Evolutionary conservation across 2,797 vertebrate genomes (phyloP), one percentile per base, ranked within the genome.

Genomic region (Malacoctenus gilli): DNA sequence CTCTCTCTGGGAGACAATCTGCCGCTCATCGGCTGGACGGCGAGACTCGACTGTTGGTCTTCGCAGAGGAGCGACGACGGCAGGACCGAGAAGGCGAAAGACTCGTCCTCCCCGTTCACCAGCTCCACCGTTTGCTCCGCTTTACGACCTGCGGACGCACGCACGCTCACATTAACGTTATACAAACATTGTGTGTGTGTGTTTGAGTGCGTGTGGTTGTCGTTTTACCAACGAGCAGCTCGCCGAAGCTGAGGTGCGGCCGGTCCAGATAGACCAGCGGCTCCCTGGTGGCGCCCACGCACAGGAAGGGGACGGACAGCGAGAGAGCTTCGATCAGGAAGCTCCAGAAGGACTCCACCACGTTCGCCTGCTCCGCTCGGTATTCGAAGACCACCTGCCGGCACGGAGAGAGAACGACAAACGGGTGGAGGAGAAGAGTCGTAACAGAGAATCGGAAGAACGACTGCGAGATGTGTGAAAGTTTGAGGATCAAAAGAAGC

Each of bases 281-380:
- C 34, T 96, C 93, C 0, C 80, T 88, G 22, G 88, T 52, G 8
- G 68, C 88, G 31, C 94, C 96, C 61, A 95, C 93, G 59, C 94
- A 87, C 47, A 98, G 87, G 79, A 98, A 95, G 1, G 93, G 94
- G 39, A 95, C 50, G 0, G 89, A 89, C 60, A 95, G 60, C 0
- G 82, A 91, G 42, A 90, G 85, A 41, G 93, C 87, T 0, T 93
- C 91, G 49, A 96, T 88, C 15, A 60, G 54, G 76, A 98, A 97
- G 41, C 83, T 92, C 95, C 96, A 98, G 50, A 88, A 89, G 0
- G 95, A 95, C 85, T 97, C 94, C 2, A 92, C 91, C 56, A 83
- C 52, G 15, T 88, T 92, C 82, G 93, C 70, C 28, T 90, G 85
- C 56, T 59, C 66, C 4, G 94, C 83, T 1, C 71, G 52, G 74